phyloP scores from a whole-genome alignment of 2,888 invertebrate genomes.

The Camptogramma bilineatum region DNA sequence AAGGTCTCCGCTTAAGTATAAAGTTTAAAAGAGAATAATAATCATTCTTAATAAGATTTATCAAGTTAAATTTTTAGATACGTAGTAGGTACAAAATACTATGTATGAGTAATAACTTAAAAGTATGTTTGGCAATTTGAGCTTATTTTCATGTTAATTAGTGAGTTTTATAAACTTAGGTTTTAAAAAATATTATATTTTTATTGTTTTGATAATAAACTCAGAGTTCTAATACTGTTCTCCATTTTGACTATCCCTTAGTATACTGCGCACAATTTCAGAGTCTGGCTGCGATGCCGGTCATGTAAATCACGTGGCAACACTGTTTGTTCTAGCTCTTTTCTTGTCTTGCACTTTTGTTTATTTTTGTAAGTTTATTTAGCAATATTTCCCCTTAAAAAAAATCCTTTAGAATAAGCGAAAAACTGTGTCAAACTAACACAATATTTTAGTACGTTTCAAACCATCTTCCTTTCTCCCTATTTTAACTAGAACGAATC shows the following conservation, averaged over 20 bases:
- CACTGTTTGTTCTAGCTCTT: constrained; percentile 49
- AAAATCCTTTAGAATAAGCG: constrained; percentile 2
- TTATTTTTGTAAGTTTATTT: constrained; percentile 23
- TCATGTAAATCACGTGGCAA: constrained; percentile 62
- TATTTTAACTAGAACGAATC: background rate
- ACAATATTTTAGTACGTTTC: background rate
- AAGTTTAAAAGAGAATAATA: too few relatives aligned
- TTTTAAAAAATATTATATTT: too few relatives aligned
- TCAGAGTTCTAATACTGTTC: background rate
- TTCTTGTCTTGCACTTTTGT: constrained; percentile 24
- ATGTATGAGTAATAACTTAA: too few relatives aligned
- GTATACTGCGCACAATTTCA: constrained; percentile 49
- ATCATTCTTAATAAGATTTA: too few relatives aligned
- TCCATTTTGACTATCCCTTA: constrained; percentile 2
- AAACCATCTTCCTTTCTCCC: background rate
- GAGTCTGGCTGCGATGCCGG: constrained; percentile 55
- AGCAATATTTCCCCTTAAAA: constrained; percentile 16
- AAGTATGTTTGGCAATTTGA: too few relatives aligned
- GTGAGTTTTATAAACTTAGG: too few relatives aligned
- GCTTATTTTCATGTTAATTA: too few relatives aligned
- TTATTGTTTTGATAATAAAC: too few relatives aligned
- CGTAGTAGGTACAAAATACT: too few relatives aligned
- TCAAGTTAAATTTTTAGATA: too few relatives aligned
- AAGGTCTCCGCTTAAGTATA: too few relatives aligned
- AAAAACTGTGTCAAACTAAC: background rate